Evolutionary conservation across 2,113 vertebrate genomes (phyloP).

Genomic region (Pelusios castaneus): DNA sequence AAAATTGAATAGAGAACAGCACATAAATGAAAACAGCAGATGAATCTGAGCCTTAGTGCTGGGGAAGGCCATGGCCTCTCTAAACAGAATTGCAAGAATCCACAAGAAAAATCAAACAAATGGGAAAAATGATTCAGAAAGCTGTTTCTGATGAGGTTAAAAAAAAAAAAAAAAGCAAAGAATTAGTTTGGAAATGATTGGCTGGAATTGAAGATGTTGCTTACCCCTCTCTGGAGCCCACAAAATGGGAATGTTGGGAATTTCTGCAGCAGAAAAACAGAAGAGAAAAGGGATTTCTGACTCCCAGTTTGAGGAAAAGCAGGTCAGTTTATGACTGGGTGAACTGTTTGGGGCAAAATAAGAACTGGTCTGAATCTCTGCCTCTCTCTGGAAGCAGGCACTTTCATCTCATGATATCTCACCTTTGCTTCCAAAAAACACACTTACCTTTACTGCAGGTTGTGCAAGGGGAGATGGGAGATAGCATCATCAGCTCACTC

Average conservation of each 20-base stretch:
- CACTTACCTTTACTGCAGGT: constrained; percentile 84
- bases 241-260: constrained; percentile 88
- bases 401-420: constrained; percentile 73
- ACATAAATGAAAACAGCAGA: constrained; percentile 82
- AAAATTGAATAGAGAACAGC: constrained; percentile 78
- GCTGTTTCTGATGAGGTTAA: constrained; percentile 72
- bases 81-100: constrained; percentile 79
- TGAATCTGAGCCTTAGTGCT: constrained; percentile 76
- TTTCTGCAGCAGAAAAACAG: constrained; percentile 89
- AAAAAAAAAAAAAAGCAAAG: constrained; percentile 79
- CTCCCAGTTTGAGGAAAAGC: constrained; percentile 84
- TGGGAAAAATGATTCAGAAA: constrained; percentile 78
- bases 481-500: constrained; percentile 74
- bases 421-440: constrained; percentile 60
- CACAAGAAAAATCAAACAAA: constrained; percentile 83
- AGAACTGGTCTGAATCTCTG: constrained; percentile 77
- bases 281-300: constrained; percentile 89
- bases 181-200: constrained; percentile 83
- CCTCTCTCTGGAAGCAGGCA: constrained; percentile 74
- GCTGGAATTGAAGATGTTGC: constrained; percentile 87
- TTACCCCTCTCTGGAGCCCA: constrained; percentile 89
- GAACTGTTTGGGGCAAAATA: constrained; percentile 75
- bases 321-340: constrained; percentile 80
- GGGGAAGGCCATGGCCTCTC: constrained; percentile 75
- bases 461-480: constrained; percentile 64